Base-by-base conservation (phyloP, 2,797 vertebrate species). In the Kryptolebias ocellatus region DNA sequence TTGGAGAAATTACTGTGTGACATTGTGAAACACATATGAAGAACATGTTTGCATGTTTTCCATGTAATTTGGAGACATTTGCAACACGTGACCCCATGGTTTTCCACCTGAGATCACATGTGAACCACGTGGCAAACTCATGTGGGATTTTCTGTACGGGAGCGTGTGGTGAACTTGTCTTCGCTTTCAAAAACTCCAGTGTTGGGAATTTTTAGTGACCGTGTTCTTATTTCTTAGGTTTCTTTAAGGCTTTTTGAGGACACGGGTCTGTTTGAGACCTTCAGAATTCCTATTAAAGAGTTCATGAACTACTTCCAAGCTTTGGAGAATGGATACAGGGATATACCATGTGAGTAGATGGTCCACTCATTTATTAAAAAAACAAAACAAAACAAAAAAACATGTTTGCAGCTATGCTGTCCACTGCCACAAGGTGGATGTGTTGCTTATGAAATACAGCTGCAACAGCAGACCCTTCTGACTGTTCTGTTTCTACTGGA, bases 271-370 rank as follows among this genome's bases (percentile, higher is more conserved):
- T 98, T 99, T 85, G 95, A 96, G 91, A 96, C 95, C 12, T 99
- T 98, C 91, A 98, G 95, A 92, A 99, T 99, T 83, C 98, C 98
- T 2, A 64, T 95, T 58, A 94, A 89, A 72, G 96, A 98, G 86
- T 99, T 99, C 85, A 97, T 99, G 96, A 99, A 98, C 91, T 99
- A 98, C 82, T 99, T 99, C 85, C 95, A 97, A 50, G 97, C 97
- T 59, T 89, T 99, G 93, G 97, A 99, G 91, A 96, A 95, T 15
- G 97, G 97, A 74, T 99, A 99, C 92, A 93, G 97, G 88, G 96
- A 98, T 79, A 99, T 99, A 78, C 97, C 98, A 72, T 99, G 98
- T 99, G 90, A 98, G 97, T 96, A 72, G 8, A 60, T 42, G 0
- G n/a, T 57, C 29, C 53, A 52, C 5, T 7, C 44, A 10, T 53